Percentiles rank a stretch among this genome's conserved stretches.
Conservation (phyloP, 1,140 invertebrate species). For the Drosophila tani region DNA sequence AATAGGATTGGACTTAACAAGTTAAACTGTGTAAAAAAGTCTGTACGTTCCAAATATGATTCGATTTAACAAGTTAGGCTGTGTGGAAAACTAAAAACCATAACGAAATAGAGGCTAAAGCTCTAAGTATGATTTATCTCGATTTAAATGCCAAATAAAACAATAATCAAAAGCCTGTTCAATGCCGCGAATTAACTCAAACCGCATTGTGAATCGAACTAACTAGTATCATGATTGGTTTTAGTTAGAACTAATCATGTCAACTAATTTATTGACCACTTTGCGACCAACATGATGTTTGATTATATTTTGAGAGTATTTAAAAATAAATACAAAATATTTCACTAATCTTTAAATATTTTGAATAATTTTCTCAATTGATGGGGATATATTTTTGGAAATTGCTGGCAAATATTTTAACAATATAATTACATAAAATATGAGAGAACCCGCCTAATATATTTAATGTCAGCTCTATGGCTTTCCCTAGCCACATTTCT, state of each 20-base stretch:
- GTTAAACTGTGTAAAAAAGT: background rate
- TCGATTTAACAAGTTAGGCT: background rate
- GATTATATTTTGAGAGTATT: too few relatives aligned
- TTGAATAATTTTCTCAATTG: too few relatives aligned
- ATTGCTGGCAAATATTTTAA: too few relatives aligned
- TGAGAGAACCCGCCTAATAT: too few relatives aligned
- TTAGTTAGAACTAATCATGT: background rate
- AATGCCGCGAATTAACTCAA: background rate
- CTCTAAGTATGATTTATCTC: constrained; percentile 1
- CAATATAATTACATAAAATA: background rate
- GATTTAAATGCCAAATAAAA: constrained; percentile 6
- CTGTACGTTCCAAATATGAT: background rate
- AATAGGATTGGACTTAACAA: background rate
- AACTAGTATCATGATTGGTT: too few relatives aligned
- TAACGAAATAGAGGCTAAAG: too few relatives aligned
- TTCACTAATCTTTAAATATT: too few relatives aligned
- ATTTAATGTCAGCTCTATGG: too few relatives aligned
- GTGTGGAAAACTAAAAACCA: background rate
- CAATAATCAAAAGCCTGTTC: background rate
- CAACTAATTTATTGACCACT: constrained; percentile 5
- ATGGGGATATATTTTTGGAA: too few relatives aligned
- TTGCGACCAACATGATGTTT: background rate
- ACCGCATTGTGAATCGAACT: background rate
- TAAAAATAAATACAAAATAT: too few relatives aligned
- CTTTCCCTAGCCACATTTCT: background rate